Percentiles rank a stretch among this genome's conserved stretches.
phyloP scores from a whole-genome alignment of 2,888 invertebrate species.

The Drosophila gaucha region DNA sequence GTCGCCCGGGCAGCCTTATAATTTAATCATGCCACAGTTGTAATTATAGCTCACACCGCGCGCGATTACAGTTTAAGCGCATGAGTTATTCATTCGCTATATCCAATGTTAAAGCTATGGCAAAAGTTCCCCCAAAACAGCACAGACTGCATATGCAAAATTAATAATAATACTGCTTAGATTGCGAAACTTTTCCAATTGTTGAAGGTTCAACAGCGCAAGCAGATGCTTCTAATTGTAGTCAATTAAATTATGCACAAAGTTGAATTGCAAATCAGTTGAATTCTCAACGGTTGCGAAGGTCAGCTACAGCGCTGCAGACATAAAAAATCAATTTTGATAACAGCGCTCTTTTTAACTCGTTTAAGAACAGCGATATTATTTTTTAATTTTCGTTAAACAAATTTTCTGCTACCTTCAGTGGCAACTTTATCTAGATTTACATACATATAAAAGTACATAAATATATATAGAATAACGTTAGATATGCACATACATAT shows the following conservation, averaged over 20 bases:
- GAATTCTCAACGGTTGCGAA: background rate
- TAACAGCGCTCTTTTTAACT: too few species aligned
- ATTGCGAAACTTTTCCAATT: constrained; percentile 28
- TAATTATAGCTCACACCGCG: constrained; percentile 38
- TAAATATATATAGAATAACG: too few species aligned
- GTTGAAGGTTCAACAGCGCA: background rate
- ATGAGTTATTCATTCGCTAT: constrained; percentile 51
- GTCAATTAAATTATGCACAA: constrained; percentile 1
- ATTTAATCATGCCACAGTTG: constrained; percentile 55
- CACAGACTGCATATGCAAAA: constrained; percentile 42
- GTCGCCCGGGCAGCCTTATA: constrained; percentile 38
- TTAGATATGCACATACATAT: too few species aligned
- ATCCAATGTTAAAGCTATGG: constrained; percentile 32
- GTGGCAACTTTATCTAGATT: too few species aligned
- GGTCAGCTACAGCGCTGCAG: background rate
- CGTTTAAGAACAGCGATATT: too few species aligned
- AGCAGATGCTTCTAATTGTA: background rate
- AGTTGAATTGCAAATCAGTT: background rate
- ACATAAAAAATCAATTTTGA: background rate
- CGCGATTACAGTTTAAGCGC: constrained; percentile 21
- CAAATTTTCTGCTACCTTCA: too few species aligned
- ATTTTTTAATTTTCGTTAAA: too few species aligned
- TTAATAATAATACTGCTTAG: constrained; percentile 41
- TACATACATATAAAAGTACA: too few species aligned
- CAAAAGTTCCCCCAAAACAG: constrained; percentile 21